Evolutionary conservation across 2,888 invertebrate genomes (phyloP), one percentile per base, ranked within the genome.

Genomic region (Macrosoma leucophasiata): DNA sequence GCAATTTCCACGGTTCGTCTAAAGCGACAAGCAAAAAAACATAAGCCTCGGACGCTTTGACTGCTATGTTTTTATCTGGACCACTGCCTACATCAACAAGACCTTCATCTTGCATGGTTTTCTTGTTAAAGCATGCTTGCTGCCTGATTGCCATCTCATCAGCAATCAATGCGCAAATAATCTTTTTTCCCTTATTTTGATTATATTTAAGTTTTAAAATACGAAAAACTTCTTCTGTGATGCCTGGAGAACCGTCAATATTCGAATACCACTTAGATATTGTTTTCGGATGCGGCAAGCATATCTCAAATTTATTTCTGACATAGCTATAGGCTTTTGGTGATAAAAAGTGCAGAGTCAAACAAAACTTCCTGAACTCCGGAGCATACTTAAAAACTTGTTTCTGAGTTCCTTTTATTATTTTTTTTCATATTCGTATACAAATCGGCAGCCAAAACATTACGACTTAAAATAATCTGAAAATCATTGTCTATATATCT

Each of bases 1-100:
- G 60, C 7, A 60, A 33, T 47, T 58, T 57, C 55, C 56, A 58
- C 1, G 24, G 27, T 27, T 45, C 46, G 39, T 55, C 57, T 5
- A 55, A 24, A 8, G 38, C 37, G 8, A 49, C 48, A 3, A 58
- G 13, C 25, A 58, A 39, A 31, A 59, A 54, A 7, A 52, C 52
- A 27, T 53, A 39, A 7, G 50, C 54, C 31, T 48, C 33, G 8
- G 35, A 29, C 19, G 38, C 43, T 14, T 14, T 13, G n/a, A n/a
- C n/a, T n/a, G n/a, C n/a, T 20, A 26, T 25, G 13, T 9, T 21
- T 24, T 10, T 18, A 9, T 33, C 32, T 17, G 29, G 23, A 6
- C 48, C 50, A n/a, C 47, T 33, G 30, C 50, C 46, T 2, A 50
- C 41, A 31, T 29, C 29, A 13, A 33, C 33, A 36, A 12, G 24